These are phyloP conservation scores for Anoplophora glabripennis DNA, from an alignment of 1,140 invertebrate species.

Conservation along the genomic window DNA sequence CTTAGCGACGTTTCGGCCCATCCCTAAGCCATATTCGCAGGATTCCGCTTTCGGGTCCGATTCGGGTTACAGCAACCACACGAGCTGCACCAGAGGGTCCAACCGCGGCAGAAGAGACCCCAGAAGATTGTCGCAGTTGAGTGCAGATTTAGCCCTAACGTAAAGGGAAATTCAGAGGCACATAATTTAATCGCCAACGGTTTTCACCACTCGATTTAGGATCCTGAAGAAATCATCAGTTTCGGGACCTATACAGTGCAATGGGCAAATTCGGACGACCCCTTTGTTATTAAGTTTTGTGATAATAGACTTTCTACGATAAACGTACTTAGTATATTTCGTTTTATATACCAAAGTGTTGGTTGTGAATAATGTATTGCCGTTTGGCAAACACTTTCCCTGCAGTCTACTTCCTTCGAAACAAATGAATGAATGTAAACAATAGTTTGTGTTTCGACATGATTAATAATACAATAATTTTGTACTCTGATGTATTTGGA, in stretches of 20 bases:
- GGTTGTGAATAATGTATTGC: conserved; percentile 9
- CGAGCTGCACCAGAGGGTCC: conserved; percentile 48
- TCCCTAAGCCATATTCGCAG: conserved; percentile 48
- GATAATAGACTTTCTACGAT: neutral
- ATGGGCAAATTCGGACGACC: neutral
- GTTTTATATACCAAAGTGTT: conserved; percentile 13
- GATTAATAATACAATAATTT: too few species aligned
- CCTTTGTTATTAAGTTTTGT: neutral
- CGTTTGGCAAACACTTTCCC: too few species aligned
- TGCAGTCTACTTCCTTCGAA: too few species aligned
- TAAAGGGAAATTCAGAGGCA: conserved; percentile 21
- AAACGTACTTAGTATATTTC: conserved; percentile 15
- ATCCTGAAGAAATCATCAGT: too few species aligned
- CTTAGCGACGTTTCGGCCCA: conserved; percentile 45
- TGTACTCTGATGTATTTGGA: too few species aligned
- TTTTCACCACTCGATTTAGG: too few species aligned
- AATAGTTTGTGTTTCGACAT: too few species aligned
- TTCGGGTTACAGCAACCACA: conserved; percentile 69
- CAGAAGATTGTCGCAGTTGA: conserved; percentile 45
- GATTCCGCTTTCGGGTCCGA: conserved; percentile 64
- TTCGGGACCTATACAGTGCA: conserved; percentile 1
- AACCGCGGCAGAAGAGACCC: conserved; percentile 44
- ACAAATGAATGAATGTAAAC: too few species aligned
- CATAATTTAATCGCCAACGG: too few species aligned
- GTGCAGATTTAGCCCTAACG: conserved; percentile 46